Evolutionary conservation across 2,888 invertebrate species (phyloP).

Genomic region (Noctua janthina): DNA sequence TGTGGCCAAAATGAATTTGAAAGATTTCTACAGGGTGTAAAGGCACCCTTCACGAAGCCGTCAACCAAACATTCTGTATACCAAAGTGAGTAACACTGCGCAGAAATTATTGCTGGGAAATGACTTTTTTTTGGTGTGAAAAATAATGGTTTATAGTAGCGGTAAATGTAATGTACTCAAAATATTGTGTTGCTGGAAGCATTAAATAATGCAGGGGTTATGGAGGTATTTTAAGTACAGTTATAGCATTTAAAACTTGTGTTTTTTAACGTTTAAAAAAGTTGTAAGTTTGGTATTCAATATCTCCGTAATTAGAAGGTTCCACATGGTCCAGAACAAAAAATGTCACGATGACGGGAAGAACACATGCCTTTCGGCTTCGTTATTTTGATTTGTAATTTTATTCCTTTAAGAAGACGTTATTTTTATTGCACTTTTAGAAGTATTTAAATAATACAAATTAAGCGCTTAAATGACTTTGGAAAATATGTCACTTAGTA

Average conservation of each 20-base stretch:
- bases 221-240: not conserved
- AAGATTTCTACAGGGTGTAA: not conserved
- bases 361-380: not conserved
- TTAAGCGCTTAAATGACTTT: not conserved
- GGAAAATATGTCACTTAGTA: not conserved
- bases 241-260: not conserved
- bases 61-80: not conserved
- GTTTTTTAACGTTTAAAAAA: not conserved
- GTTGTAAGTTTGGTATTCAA: not conserved
- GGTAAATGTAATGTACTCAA: not conserved
- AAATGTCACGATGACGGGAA: not conserved
- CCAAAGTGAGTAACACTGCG: not conserved
- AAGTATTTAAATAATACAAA: not conserved
- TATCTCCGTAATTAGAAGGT: not conserved
- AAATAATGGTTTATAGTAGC: not conserved
- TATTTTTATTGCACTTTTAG: not conserved
- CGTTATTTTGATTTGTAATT: not conserved
- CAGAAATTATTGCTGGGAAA: not conserved
- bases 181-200: not conserved
- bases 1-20: not conserved
- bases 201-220: no score
- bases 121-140: not conserved
- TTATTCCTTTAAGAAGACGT: not conserved
- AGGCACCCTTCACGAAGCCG: not conserved
- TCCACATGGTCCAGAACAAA: not conserved